Evolutionary conservation across 2,888 invertebrate genomes (phyloP).

Genomic region (Cheilosia soror): DNA sequence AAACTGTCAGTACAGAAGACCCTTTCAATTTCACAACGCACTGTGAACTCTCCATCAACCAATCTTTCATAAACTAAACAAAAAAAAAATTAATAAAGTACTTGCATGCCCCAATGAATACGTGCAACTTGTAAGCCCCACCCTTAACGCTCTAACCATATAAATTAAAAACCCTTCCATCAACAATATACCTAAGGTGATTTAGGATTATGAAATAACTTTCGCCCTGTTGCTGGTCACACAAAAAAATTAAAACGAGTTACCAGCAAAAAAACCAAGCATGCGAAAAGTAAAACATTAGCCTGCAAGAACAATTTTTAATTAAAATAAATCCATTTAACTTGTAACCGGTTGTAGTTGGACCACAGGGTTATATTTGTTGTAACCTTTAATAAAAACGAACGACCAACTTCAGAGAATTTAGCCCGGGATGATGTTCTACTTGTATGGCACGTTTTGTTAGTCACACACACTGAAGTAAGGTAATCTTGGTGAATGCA

Average conservation of each 20-base stretch:
- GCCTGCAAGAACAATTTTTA: slow-evolving; percentile 61
- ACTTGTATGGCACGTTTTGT: background rate
- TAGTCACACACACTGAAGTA: slow-evolving; percentile 8
- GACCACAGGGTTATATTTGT: slow-evolving; percentile 5
- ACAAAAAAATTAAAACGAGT: slow-evolving; percentile 2
- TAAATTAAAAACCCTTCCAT: background rate
- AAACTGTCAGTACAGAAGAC: background rate
- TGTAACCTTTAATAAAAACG: background rate
- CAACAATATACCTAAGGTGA: slow-evolving; percentile 15
- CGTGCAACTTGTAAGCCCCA: background rate
- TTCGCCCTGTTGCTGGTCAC: slow-evolving; percentile 7
- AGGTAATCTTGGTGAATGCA: slow-evolving; percentile 11
- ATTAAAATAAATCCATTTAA: slow-evolving; percentile 62
- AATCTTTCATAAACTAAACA: background rate
- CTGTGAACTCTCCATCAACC: background rate
- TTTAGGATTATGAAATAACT: slow-evolving; percentile 54
- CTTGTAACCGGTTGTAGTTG: background rate
- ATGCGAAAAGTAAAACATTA: slow-evolving; percentile 30
- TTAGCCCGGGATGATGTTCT: slow-evolving; percentile 4
- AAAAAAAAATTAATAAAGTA: background rate
- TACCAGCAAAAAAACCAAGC: background rate
- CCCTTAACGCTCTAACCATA: background rate
- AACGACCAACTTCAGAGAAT: slow-evolving; percentile 19
- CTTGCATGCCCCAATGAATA: background rate
- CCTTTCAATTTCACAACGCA: background rate